phyloP scores from a whole-genome alignment of 2,888 invertebrate genomes.

The Dione juno region DNA sequence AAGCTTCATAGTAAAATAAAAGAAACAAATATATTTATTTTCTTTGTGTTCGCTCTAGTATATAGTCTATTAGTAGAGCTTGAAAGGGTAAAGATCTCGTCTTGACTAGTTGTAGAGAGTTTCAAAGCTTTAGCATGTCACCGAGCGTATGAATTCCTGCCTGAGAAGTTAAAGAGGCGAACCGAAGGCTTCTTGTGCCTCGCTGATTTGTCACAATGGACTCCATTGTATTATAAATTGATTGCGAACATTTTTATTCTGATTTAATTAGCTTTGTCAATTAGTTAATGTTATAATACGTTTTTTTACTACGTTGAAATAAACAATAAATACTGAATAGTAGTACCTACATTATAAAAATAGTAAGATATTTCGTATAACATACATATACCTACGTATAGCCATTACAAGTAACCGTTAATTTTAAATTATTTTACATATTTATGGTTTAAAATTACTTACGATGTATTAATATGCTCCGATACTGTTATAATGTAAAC shows the following conservation, averaged over 20 bases:
- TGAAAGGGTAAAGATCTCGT: conserved; percentile 14
- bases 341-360: no score
- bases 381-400: no score
- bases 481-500: neutral
- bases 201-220: neutral
- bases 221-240: neutral
- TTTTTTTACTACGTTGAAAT: neutral
- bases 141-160: conserved; percentile 25
- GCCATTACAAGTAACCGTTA: no score
- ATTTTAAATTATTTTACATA: no score
- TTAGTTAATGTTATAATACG: neutral
- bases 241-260: neutral
- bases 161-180: conserved; percentile 20
- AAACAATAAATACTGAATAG: no score
- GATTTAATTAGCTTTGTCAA: neutral
- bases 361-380: no score
- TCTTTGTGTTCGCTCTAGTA: neutral
- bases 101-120: conserved; percentile 15
- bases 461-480: no score
- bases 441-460: no score
- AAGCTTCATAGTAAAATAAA: neutral
- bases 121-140: conserved; percentile 22
- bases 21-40: neutral
- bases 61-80: conserved; percentile 18
- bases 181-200: conserved; percentile 13